Evolutionary conservation across 2,797 vertebrate species (phyloP).

Genomic region (Hafferia zeledoni): DNA sequence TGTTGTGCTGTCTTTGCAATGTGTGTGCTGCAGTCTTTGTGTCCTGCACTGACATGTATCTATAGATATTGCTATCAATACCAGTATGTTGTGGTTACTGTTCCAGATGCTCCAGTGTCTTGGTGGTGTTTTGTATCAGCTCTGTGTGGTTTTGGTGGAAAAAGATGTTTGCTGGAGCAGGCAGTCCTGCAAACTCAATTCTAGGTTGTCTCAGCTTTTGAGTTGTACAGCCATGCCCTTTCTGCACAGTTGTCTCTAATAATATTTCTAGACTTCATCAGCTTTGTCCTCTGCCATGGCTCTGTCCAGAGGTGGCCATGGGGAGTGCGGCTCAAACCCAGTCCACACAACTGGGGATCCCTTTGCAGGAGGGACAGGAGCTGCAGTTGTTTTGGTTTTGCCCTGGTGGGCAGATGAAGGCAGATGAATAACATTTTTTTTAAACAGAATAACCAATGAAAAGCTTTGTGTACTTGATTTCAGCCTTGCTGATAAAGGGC

Average conservation of each 20-base stretch:
- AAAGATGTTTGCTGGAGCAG: background rate
- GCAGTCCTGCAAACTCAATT: background rate
- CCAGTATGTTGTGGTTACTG: background rate
- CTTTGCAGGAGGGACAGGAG: background rate
- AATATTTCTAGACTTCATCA: background rate
- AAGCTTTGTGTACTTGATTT: background rate
- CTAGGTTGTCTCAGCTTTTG: background rate
- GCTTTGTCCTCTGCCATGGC: background rate
- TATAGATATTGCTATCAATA: background rate
- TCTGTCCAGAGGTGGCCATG: background rate
- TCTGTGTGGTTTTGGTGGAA: background rate
- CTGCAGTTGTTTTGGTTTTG: background rate
- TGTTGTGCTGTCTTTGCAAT: fast-evolving
- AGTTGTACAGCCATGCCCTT: background rate
- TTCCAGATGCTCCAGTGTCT: background rate
- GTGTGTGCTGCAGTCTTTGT: background rate
- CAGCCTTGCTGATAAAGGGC: background rate
- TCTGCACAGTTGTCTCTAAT: background rate
- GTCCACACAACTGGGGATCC: background rate
- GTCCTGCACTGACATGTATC: background rate
- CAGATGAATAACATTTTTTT: background rate
- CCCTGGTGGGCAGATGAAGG: background rate
- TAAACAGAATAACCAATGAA: background rate
- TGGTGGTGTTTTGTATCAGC: background rate
- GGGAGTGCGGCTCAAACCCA: background rate